Conservation (phyloP, 2,888 invertebrate genomes). For the Rhingia rostrata region DNA sequence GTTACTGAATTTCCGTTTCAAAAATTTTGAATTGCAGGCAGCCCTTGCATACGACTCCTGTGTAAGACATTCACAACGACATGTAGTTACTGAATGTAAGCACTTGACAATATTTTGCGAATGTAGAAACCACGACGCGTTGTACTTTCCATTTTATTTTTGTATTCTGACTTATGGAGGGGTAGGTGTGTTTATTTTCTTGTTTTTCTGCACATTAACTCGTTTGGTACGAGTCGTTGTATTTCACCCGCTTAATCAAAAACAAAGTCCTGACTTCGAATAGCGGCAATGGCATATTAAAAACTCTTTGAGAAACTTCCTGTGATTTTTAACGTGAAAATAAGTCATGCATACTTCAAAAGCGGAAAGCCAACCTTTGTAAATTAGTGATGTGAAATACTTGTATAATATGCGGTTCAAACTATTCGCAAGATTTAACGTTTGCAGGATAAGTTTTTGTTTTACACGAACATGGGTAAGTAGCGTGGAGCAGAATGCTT, state of each 20-base stretch:
- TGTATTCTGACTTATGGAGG: neutral
- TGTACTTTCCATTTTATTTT: slow-evolving; percentile 15
- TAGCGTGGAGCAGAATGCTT: too few species aligned
- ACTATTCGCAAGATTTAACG: too few species aligned
- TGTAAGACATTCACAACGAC: slow-evolving; percentile 48
- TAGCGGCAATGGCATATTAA: slow-evolving; percentile 44
- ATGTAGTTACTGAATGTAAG: slow-evolving; percentile 5
- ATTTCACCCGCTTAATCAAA: slow-evolving; percentile 68
- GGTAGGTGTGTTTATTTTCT: slow-evolving; percentile 22
- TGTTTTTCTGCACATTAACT: slow-evolving; percentile 35
- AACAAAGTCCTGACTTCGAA: slow-evolving; percentile 56
- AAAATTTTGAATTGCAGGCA: slow-evolving; percentile 51
- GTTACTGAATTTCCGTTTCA: slow-evolving; percentile 59
- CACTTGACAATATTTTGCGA: slow-evolving; percentile 56
- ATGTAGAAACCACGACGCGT: slow-evolving; percentile 48
- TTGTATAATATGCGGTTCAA: too few species aligned
- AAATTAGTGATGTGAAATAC: slow-evolving; percentile 27
- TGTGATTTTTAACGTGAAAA: slow-evolving; percentile 44
- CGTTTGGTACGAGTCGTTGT: slow-evolving; percentile 41
- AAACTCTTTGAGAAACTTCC: slow-evolving; percentile 36
- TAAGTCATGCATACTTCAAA: slow-evolving; percentile 64
- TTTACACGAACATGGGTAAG: too few species aligned
- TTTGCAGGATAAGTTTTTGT: too few species aligned
- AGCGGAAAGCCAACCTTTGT: slow-evolving; percentile 54
- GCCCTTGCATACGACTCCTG: slow-evolving; percentile 34